Conservation (phyloP, 53 echinoderm and acorn worm species). For the Glandiceps talaboti region DNA sequence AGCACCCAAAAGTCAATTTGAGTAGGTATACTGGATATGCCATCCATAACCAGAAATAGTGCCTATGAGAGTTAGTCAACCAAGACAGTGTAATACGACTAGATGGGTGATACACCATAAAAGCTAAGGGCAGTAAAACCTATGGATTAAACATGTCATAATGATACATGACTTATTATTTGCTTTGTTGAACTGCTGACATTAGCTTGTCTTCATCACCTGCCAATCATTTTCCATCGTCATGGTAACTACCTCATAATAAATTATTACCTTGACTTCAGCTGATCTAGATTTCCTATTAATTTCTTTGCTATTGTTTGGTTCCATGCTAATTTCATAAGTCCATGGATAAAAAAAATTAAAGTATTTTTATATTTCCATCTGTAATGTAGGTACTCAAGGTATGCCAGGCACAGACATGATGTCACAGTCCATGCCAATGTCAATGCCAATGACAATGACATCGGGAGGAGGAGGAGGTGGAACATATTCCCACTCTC, state of each 20-base stretch:
- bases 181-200: slow-evolving; percentile 5
- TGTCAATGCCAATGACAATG: slow-evolving; percentile 2
- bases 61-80: not conserved
- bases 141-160: slow-evolving; percentile 1
- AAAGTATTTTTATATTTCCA: not conserved
- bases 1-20: not conserved
- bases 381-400: slow-evolving; percentile 3
- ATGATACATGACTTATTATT: slow-evolving; percentile 5
- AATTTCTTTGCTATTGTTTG: not conserved
- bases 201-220: not conserved
- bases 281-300: slow-evolving; percentile 1
- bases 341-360: not conserved
- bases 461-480: slow-evolving; percentile 10
- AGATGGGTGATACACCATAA: not conserved
- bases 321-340: slow-evolving; percentile 3
- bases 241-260: not conserved
- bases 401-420: slow-evolving; percentile 31
- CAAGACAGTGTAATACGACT: not conserved
- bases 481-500: slow-evolving; percentile 34
- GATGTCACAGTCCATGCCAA: slow-evolving; percentile 23
- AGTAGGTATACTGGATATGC: not conserved
- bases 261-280: not conserved
- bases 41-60: not conserved
- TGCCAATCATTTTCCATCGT: not conserved
- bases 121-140: not conserved